These are phyloP conservation scores for Trachemys scripta DNA, from an alignment of 2,113 vertebrate species.

Conservation along the genomic window DNA sequence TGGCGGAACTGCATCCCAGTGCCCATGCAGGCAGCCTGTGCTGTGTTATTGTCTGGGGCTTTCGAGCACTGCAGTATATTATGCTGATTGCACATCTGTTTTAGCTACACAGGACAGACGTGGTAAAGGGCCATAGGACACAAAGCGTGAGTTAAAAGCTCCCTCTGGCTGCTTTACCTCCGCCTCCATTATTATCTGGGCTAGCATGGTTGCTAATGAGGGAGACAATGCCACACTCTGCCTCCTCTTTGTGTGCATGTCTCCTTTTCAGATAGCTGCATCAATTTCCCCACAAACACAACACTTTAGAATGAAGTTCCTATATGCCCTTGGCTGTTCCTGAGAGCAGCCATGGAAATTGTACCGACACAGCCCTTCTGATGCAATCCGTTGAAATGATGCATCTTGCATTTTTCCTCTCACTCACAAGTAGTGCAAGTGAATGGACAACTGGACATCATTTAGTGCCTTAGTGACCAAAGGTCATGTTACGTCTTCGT, in stretches of 20 bases:
- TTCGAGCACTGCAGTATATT: background rate
- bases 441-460: background rate
- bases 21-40: background rate
- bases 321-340: accelerated
- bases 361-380: background rate
- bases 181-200: background rate
- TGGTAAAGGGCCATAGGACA: background rate
- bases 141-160: background rate
- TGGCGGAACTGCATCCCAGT: background rate
- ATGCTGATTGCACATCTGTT: background rate
- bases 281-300: background rate
- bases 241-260: background rate
- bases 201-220: background rate
- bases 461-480: constrained; percentile 36
- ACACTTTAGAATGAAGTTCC: background rate
- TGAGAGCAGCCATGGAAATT: background rate
- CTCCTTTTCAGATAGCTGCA: background rate
- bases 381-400: background rate
- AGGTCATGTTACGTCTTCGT: background rate
- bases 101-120: background rate
- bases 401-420: background rate
- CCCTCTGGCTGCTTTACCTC: background rate
- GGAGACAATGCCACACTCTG: background rate
- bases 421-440: background rate
- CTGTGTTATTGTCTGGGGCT: background rate